A percentile compares a stretch with the other conserved stretches of the same genome.
phyloP scores from a whole-genome alignment of 2,888 invertebrate genomes.

The Synanthedon formicaeformis region DNA sequence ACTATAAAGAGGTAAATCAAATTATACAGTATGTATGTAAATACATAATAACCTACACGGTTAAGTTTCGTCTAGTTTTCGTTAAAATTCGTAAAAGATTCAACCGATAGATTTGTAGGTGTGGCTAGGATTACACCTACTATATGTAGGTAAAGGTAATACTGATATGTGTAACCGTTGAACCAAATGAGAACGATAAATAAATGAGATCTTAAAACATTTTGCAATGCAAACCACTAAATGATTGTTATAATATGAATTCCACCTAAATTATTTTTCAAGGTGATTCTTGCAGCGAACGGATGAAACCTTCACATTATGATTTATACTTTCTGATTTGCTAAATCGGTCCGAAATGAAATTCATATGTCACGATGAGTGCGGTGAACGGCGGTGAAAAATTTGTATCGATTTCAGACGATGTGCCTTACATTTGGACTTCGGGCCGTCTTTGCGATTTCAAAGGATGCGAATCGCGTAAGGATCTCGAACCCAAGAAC shows the following conservation, averaged over 20 bases:
- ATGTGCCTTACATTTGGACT: slow-evolving; percentile 94
- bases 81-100: too few species aligned
- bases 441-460: slow-evolving; percentile 93
- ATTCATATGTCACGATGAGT: slow-evolving; percentile 7
- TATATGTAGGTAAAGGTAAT: too few species aligned
- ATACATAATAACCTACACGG: too few species aligned
- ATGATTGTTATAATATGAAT: background rate
- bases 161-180: too few species aligned
- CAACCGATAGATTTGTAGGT: too few species aligned
- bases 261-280: background rate
- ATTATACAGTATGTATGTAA: too few species aligned
- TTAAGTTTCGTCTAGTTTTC: too few species aligned
- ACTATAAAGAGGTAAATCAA: too few species aligned
- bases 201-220: background rate
- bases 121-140: too few species aligned
- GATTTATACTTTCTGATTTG: slow-evolving; percentile 9
- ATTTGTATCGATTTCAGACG: slow-evolving; percentile 65
- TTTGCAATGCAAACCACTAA: background rate
- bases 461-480: slow-evolving; percentile 89
- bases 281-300: slow-evolving; percentile 7
- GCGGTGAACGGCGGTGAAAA: background rate
- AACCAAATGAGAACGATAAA: too few species aligned
- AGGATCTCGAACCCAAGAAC: slow-evolving; percentile 87
- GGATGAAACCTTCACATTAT: slow-evolving; percentile 16
- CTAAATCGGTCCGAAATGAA: slow-evolving; percentile 8